phyloP scores from a whole-genome alignment of 2,113 vertebrate genomes.

The Smithornis capensis region DNA sequence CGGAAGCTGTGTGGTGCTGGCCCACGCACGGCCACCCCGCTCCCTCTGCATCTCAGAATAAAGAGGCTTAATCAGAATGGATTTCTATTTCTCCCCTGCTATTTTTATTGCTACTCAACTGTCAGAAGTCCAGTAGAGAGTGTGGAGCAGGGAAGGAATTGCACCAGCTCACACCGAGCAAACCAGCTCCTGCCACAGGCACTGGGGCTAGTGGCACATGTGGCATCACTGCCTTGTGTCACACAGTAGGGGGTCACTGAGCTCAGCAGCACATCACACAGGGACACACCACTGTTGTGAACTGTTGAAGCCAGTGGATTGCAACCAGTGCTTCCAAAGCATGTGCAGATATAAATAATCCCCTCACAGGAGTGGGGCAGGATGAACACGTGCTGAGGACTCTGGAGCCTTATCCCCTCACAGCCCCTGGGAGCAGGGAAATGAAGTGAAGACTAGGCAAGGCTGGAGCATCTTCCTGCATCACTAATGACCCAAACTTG shows the following conservation, averaged over 20 bases:
- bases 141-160: background rate
- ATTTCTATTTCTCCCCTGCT: conserved; percentile 4
- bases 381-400: conserved; percentile 6
- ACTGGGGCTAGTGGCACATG: fast-evolving
- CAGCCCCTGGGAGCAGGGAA: background rate
- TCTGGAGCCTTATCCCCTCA: background rate
- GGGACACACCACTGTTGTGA: background rate
- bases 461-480: background rate
- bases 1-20: background rate
- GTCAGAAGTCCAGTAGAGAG: background rate
- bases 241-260: background rate
- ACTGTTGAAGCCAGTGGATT: background rate
- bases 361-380: conserved; percentile 8
- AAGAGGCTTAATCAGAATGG: background rate
- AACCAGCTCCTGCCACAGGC: fast-evolving
- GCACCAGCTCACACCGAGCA: fast-evolving
- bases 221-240: fast-evolving
- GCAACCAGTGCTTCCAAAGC: background rate
- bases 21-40: background rate
- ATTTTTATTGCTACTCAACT: background rate
- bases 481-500: background rate
- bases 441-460: background rate
- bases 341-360: conserved; percentile 45
- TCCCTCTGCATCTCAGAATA: background rate
- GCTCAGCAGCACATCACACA: fast-evolving